Conservation (phyloP, 2,797 vertebrate species). For the Nyctibius grandis region DNA sequence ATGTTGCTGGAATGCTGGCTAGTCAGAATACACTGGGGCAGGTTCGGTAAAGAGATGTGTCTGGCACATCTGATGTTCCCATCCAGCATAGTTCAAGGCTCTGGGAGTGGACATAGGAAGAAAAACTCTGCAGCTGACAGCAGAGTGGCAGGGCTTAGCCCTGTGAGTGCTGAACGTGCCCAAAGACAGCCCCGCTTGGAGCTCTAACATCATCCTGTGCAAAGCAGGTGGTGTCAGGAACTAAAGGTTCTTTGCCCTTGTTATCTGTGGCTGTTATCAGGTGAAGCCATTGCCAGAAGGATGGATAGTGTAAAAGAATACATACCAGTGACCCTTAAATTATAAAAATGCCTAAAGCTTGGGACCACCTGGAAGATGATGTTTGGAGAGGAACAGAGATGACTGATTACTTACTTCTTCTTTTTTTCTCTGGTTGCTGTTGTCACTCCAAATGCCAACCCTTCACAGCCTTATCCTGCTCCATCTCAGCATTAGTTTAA, state of each 20-base stretch:
- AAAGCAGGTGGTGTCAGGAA: constrained; percentile 17
- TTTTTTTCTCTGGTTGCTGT: background rate
- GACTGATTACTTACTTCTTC: background rate
- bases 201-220: background rate
- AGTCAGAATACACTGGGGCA: background rate
- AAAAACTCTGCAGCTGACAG: background rate
- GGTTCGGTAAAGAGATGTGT: background rate
- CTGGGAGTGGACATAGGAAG: background rate
- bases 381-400: background rate
- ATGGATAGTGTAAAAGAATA: background rate
- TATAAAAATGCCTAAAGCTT: background rate
- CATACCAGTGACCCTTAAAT: constrained; percentile 12
- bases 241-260: background rate
- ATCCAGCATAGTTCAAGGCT: background rate
- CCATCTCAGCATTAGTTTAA: constrained; percentile 16
- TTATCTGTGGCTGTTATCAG: constrained; percentile 30
- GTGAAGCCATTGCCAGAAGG: background rate
- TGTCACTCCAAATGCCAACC: background rate
- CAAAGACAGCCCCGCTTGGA: background rate
- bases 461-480: constrained; percentile 15
- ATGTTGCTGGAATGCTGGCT: background rate
- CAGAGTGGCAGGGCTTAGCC: background rate
- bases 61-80: background rate
- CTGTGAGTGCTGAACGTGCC: background rate
- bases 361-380: constrained; percentile 46